A percentile compares a stretch with the other conserved stretches of the same genome.
Conservation (phyloP, 2,113 vertebrate species). For the Piliocolobus tephrosceles region DNA sequence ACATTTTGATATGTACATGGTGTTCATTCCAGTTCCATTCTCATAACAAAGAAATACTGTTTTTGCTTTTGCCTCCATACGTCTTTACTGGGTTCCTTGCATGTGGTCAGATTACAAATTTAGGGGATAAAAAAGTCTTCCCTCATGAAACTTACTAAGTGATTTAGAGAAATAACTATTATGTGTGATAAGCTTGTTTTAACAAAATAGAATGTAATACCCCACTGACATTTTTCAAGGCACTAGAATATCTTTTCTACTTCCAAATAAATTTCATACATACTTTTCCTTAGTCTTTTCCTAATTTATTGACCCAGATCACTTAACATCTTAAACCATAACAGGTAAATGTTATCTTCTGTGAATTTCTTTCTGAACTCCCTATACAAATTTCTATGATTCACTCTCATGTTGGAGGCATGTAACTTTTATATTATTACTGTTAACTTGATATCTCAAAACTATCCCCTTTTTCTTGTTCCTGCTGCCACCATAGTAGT, state of each 20-base stretch:
- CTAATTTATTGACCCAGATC: neutral
- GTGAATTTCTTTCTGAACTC: neutral
- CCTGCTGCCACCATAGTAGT: neutral
- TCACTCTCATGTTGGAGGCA: neutral
- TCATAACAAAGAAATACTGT: slow-evolving; percentile 5
- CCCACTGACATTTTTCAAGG: neutral
- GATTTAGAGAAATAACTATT: neutral
- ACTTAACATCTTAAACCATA: neutral
- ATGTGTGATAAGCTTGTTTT: neutral
- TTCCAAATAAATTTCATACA: neutral
- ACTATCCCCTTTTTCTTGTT: neutral
- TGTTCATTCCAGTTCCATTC: neutral
- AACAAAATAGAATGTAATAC: neutral
- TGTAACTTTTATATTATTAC: neutral
- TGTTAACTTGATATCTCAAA: neutral
- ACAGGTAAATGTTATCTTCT: neutral
- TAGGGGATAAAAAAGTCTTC: neutral
- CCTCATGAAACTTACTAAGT: neutral
- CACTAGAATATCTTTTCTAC: neutral
- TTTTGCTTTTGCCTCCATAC: neutral
- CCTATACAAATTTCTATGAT: neutral
- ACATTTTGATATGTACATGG: neutral
- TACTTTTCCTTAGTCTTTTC: neutral
- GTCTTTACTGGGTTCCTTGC: neutral
- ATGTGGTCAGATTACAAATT: neutral